phyloP scores from a whole-genome alignment of 2,888 invertebrate genomes.

The Scrobipalpa atriplicella region DNA sequence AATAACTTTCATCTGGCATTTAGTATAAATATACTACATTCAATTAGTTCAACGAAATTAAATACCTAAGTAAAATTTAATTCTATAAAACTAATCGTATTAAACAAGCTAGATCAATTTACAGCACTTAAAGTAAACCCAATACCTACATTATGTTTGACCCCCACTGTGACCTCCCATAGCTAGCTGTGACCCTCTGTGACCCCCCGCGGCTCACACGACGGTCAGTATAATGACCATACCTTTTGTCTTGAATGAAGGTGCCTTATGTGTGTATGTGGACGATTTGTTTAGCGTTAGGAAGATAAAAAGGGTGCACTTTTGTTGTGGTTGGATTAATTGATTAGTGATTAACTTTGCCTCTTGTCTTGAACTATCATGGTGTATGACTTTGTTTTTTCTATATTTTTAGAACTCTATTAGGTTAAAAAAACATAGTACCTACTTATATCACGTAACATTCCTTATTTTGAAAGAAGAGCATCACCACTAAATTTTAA shows the following conservation, averaged over 20 bases:
- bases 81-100: constrained; percentile 9
- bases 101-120: constrained; percentile 38
- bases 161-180: constrained; percentile 27
- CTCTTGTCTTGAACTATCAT: no score
- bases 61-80: constrained; percentile 6
- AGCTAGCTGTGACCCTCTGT: constrained; percentile 17
- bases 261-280: constrained; percentile 13
- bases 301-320: neutral
- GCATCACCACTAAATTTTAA: no score
- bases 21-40: no score
- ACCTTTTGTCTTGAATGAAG: constrained; percentile 29
- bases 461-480: no score
- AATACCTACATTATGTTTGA: constrained; percentile 31
- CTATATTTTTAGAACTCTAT: no score
- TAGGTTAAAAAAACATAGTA: no score
- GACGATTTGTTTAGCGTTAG: constrained; percentile 21
- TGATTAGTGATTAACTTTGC: neutral
- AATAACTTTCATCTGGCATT: no score
- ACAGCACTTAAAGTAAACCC: constrained; percentile 39
- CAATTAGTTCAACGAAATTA: neutral
- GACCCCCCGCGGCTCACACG: neutral
- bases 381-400: no score
- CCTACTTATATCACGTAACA: no score
- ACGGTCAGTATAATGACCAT: constrained; percentile 36
- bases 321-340: constrained; percentile 8